Percentiles rank a stretch among this genome's conserved stretches.
These are phyloP conservation scores for Plodia interpunctella DNA, from an alignment of 1,140 invertebrate genomes.

Conservation along the genomic window DNA sequence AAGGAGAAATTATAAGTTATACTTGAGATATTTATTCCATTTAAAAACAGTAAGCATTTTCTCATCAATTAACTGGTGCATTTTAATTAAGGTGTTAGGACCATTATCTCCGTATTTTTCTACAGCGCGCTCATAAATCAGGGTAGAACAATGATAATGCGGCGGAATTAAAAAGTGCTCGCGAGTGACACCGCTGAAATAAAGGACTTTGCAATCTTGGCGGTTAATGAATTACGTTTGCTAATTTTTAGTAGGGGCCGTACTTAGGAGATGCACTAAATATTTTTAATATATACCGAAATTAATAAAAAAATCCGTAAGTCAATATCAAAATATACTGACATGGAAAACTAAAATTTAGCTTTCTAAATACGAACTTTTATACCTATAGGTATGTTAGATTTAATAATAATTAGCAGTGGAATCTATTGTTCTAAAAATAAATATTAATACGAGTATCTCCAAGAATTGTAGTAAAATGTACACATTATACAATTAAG, in stretches of 20 bases:
- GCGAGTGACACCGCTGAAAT: conserved; percentile 48
- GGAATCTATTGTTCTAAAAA: too few species aligned
- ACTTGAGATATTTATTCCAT: neutral
- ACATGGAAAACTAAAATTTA: too few species aligned
- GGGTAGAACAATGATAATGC: conserved; percentile 65
- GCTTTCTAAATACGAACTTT: too few species aligned
- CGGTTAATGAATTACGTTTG: conserved; percentile 72
- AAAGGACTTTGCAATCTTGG: conserved; percentile 68
- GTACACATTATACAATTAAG: too few species aligned
- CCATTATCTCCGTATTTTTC: conserved; percentile 58
- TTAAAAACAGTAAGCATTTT: conserved; percentile 16
- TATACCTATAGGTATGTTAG: too few species aligned
- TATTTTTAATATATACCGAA: too few species aligned
- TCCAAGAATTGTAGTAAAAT: too few species aligned
- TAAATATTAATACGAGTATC: too few species aligned
- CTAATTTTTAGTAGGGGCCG: conserved; percentile 56
- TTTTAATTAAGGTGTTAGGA: conserved; percentile 65
- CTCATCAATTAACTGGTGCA: conserved; percentile 47
- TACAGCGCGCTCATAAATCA: conserved; percentile 60
- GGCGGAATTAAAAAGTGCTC: conserved; percentile 73
- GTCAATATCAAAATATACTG: too few species aligned
- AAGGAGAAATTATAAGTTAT: too few species aligned
- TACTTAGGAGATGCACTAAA: conserved; percentile 21
- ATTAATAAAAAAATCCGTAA: too few species aligned
- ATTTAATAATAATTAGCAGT: too few species aligned